Conservation (phyloP, 2,113 vertebrate genomes). For the Neodon shergylaensis region DNA sequence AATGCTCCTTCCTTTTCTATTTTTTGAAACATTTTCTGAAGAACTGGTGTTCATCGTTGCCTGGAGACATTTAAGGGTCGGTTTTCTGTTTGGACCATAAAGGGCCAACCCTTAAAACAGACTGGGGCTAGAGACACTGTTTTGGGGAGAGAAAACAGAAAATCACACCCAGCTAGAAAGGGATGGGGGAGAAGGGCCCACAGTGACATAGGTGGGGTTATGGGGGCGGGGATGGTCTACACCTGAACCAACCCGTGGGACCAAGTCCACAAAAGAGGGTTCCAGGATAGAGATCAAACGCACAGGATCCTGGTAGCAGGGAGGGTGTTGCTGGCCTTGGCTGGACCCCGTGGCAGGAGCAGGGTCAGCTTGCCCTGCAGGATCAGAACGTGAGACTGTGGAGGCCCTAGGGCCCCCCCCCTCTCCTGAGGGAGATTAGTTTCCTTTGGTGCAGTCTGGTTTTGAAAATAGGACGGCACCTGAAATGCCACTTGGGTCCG, state of each 20-base stretch:
- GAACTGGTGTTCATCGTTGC: neutral
- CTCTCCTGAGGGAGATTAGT: neutral
- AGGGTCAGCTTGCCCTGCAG: neutral
- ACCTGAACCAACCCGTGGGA: neutral
- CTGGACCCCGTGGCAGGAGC: neutral
- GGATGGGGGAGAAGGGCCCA: neutral
- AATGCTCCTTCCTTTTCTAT: neutral
- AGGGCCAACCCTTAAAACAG: neutral
- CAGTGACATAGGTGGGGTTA: neutral
- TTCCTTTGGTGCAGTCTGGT: neutral
- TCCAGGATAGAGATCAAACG: neutral
- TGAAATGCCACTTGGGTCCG: neutral
- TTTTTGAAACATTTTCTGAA: constrained; percentile 13
- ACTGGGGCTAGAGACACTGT: neutral
- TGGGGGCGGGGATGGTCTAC: neutral
- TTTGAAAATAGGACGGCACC: neutral
- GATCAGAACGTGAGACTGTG: neutral
- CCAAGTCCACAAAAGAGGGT: neutral
- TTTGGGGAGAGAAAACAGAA: neutral
- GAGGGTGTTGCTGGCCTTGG: neutral
- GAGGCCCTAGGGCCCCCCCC: neutral
- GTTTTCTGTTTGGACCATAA: neutral
- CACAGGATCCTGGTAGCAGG: neutral
- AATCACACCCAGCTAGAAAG: neutral
- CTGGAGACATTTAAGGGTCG: neutral